phyloP scores from a whole-genome alignment of 2,888 invertebrate genomes.

The Penaeus monodon region DNA sequence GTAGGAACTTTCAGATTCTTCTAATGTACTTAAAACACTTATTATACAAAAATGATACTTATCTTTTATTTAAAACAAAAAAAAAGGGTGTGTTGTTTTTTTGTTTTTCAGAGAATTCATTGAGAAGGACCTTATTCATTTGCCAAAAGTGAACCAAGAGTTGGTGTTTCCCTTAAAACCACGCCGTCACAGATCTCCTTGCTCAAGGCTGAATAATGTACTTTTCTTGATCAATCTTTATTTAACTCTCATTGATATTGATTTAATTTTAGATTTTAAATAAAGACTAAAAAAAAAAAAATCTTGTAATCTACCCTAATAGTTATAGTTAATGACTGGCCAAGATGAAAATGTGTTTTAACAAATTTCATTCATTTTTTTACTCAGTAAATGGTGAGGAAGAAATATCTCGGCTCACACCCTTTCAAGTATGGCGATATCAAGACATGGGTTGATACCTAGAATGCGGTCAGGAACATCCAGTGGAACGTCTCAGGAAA shows the following conservation, averaged over 20 bases:
- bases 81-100: background rate
- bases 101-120: slow-evolving; percentile 84
- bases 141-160: slow-evolving; percentile 88
- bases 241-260: background rate
- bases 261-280: too few species aligned
- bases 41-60: too few species aligned
- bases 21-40: too few species aligned
- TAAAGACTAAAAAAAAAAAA: too few species aligned
- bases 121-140: slow-evolving; percentile 87
- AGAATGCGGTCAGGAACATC: slow-evolving; percentile 73
- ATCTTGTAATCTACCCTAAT: too few species aligned
- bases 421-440: slow-evolving; percentile 83
- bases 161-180: slow-evolving; percentile 95
- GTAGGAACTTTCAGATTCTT: too few species aligned
- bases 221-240: slow-evolving; percentile 71
- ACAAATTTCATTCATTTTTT: background rate
- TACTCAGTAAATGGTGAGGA: slow-evolving; percentile 86
- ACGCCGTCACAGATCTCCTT: slow-evolving; percentile 84
- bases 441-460: slow-evolving; percentile 83
- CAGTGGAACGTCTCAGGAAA: slow-evolving; percentile 78
- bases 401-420: slow-evolving; percentile 80
- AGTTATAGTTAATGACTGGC: background rate
- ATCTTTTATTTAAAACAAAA: background rate
- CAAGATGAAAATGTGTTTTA: background rate
- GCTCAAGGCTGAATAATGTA: slow-evolving; percentile 91